Evolutionary conservation across 2,113 vertebrate genomes (phyloP).

Genomic region (Rousettus leschenaultii): DNA sequence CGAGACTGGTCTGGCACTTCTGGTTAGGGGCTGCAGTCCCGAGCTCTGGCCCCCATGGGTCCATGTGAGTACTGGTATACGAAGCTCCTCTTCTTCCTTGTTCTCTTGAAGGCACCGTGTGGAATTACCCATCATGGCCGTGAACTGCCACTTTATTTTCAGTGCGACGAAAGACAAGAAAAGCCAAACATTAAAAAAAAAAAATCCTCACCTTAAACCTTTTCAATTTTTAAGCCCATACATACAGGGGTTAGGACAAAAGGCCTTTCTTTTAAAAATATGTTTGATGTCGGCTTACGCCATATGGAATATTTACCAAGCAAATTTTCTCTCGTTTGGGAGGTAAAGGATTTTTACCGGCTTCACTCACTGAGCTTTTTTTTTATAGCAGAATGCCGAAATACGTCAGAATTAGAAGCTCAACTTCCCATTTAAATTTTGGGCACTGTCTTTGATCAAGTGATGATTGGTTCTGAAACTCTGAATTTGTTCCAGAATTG

Average conservation of each 20-base stretch:
- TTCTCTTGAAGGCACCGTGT: conserved; percentile 12
- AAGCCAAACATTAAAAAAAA: conserved; percentile 51
- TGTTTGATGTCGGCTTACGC: conserved; percentile 26
- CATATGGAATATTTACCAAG: conserved; percentile 51
- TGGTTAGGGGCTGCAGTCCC: conserved; percentile 53
- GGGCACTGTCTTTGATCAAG: background rate
- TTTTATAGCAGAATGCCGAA: conserved; percentile 32
- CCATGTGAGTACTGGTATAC: background rate
- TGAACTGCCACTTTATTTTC: conserved; percentile 73
- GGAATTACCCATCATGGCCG: conserved; percentile 42
- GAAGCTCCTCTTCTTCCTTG: conserved; percentile 53
- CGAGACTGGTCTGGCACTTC: conserved; percentile 23
- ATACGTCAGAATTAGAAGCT: conserved; percentile 33
- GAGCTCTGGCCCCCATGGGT: conserved; percentile 3
- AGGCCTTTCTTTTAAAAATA: conserved; percentile 44
- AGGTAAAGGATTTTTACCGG: conserved; percentile 48
- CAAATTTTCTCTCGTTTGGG: conserved; percentile 47
- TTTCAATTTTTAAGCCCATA: conserved; percentile 63
- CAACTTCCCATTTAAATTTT: conserved; percentile 35
- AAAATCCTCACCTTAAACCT: conserved; percentile 61
- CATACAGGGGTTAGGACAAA: conserved; percentile 43
- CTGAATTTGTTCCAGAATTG: conserved; percentile 25
- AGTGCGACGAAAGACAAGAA: conserved; percentile 59
- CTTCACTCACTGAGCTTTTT: background rate
- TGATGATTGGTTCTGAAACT: conserved; percentile 3